Conservation (phyloP, 1,140 invertebrate species). For the Heliconius eleuchia region DNA sequence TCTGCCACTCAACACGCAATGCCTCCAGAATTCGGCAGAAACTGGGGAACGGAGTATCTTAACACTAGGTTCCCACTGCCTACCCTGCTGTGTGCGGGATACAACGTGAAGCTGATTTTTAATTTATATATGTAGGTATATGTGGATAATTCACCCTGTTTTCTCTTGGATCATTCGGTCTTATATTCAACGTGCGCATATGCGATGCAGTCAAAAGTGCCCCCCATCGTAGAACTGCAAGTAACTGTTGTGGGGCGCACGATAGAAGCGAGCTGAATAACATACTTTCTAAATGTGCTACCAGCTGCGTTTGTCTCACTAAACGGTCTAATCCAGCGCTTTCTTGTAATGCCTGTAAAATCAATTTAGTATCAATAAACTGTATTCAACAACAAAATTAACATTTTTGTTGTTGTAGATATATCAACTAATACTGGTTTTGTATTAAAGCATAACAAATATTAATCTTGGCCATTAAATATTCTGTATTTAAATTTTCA, state of each 20-base stretch:
- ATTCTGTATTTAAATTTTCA: too few relatives aligned
- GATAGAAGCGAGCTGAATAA: slow-evolving; percentile 88
- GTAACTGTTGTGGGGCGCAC: slow-evolving; percentile 84
- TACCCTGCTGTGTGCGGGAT: too few relatives aligned
- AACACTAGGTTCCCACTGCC: too few relatives aligned
- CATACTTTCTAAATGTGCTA: slow-evolving; percentile 90
- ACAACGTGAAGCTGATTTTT: too few relatives aligned
- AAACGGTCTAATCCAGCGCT: slow-evolving; percentile 90
- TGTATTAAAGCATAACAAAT: too few relatives aligned
- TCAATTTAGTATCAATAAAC: slow-evolving; percentile 5
- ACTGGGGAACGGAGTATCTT: too few relatives aligned
- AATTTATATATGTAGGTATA: not conserved
- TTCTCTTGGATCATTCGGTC: slow-evolving; percentile 90
- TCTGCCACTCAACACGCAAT: too few relatives aligned
- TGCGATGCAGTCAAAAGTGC: slow-evolving; percentile 87
- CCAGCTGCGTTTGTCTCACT: slow-evolving; percentile 89
- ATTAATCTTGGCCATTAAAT: too few relatives aligned
- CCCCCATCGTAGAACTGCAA: slow-evolving; percentile 84
- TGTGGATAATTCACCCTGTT: slow-evolving; percentile 76
- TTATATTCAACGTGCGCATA: slow-evolving; percentile 86
- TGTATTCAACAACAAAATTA: not conserved
- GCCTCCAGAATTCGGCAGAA: too few relatives aligned
- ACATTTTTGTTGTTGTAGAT: too few relatives aligned
- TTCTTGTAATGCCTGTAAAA: slow-evolving; percentile 87
- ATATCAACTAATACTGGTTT: too few relatives aligned